Evolutionary conservation across 2,797 vertebrate genomes (phyloP), one percentile per base, ranked within the genome.

Genomic region (Eupleurogrammus muticus): DNA sequence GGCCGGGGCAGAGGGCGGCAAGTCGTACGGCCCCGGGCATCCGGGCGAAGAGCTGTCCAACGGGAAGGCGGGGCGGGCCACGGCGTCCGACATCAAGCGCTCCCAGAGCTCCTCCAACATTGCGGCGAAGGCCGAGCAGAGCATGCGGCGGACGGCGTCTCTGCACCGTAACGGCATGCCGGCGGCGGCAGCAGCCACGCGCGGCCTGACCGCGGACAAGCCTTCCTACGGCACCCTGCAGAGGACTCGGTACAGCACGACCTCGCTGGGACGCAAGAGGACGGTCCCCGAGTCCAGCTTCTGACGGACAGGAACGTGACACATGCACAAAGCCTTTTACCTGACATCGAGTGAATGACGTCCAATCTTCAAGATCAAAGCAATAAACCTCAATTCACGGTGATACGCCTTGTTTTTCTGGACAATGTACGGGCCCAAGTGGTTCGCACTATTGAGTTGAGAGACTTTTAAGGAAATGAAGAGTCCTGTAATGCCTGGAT

Each of bases 271-370:
- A 17, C 92, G 91, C 51, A 95, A 94, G 77, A 95, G 87, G 82
- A 86, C 90, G 0, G 95, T 98, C 36, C 96, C 96, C 0, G 97
- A 97, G 83, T 97, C 96, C 61, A 97, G 96, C 90, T 97, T 97
- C 89, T 97, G 89, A 95, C 9, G 8, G 9, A 8, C 20, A 74
- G 35, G 59, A 7, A 38, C 2, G 17, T 28, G n/a, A 60, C 35
- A 23, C 8, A 36, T 64, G 65, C 73, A 70, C 21, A 64, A 52
- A 70, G 73, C 75, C 73, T 86, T 80, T 71, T 61, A 63, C 32
- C 23, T 48, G 46, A 50, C 17, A 20, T 51, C 8, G 24, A 76
- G 20, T 16, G 17, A 84, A 66, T 42, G 28, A 67, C 48, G 8
- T 70, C 47, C 56, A 55, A 1, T 73, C 71, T 38, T 49, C 47